Conservation (phyloP, 2,797 vertebrate genomes). For the Bradypodion pumilum region DNA sequence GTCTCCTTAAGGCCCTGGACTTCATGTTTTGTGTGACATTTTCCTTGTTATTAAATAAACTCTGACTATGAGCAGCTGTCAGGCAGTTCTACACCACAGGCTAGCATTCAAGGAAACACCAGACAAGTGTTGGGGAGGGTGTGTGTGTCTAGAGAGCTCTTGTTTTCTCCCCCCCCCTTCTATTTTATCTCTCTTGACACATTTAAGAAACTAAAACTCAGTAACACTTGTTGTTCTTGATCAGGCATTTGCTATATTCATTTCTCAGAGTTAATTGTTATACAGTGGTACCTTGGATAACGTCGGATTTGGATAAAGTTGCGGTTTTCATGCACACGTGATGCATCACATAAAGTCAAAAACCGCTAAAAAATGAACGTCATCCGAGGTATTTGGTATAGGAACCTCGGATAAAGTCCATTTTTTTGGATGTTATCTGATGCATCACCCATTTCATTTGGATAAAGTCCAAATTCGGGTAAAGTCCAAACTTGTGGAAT, state of each 20-base stretch:
- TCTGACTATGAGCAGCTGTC: conserved; percentile 65
- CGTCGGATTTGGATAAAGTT: no score
- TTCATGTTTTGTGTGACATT: conserved; percentile 57
- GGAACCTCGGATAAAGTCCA: no score
- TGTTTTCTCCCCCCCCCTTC: neutral
- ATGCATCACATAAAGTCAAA: no score
- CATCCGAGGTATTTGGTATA: no score
- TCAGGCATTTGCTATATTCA: neutral
- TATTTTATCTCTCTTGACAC: neutral
- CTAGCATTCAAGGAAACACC: conserved; percentile 46
- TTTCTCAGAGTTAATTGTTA: neutral
- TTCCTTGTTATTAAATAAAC: conserved; percentile 70
- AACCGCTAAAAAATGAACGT: no score
- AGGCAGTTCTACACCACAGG: conserved; percentile 52
- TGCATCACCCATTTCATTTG: no score
- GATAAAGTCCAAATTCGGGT: no score
- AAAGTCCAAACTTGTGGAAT: no score
- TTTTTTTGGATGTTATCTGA: no score
- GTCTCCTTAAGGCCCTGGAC: conserved; percentile 63
- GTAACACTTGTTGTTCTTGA: neutral
- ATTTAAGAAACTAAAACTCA: neutral
- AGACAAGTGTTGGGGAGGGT: conserved; percentile 22
- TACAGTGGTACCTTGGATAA: no score
- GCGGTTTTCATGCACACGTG: no score
- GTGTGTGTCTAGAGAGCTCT: conserved; percentile 9